Percentiles rank a stretch among this genome's conserved stretches.
These are phyloP conservation scores for Phenganax marumi DNA, from an alignment of 92 coral and sea anemone genomes.

Conservation along the genomic window DNA sequence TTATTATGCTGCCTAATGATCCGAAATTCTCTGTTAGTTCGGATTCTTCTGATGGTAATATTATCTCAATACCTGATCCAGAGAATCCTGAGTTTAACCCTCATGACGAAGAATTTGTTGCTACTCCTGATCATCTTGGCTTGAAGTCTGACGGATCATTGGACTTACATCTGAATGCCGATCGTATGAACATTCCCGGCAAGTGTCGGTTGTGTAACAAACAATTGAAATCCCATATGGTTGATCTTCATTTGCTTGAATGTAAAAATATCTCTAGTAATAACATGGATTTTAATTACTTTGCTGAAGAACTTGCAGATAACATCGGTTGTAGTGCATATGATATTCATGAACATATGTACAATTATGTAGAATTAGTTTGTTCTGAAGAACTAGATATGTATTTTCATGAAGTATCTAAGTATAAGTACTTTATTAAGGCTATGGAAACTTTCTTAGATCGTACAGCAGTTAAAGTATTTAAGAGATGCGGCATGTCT, in stretches of 20 bases:
- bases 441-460: background rate
- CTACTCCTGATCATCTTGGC: background rate
- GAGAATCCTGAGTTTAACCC: background rate
- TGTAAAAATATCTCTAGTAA: background rate
- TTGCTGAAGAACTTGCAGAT: background rate
- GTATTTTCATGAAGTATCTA: background rate
- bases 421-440: background rate
- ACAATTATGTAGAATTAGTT: background rate
- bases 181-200: background rate
- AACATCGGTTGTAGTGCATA: background rate
- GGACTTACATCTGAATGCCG: background rate
- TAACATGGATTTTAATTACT: background rate
- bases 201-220: background rate
- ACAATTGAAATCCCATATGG: background rate
- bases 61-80: background rate
- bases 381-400: background rate
- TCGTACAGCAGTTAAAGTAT: background rate
- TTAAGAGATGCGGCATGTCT: background rate
- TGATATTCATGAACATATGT: background rate
- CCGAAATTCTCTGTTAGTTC: background rate
- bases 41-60: background rate
- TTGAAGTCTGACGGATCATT: background rate
- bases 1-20: background rate
- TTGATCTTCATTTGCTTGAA: background rate
- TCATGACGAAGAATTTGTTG: background rate